Conservation (phyloP, 2,797 vertebrate genomes). For the Eulemur albifrons region DNA sequence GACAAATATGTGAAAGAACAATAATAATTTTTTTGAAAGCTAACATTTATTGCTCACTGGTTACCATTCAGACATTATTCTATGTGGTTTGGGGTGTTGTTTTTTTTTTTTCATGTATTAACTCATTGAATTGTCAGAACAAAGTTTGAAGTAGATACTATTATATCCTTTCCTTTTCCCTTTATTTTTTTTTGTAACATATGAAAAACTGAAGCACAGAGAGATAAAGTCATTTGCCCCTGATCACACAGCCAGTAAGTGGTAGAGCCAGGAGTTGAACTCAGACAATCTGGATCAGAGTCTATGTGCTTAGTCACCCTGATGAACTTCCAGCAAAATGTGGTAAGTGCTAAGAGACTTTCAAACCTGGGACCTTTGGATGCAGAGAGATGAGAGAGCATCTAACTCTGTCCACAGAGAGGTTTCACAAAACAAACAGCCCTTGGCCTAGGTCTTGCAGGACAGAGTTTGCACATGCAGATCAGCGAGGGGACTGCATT, state of each 20-base stretch:
- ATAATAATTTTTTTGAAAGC: background rate
- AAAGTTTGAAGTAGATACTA: background rate
- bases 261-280: background rate
- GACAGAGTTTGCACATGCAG: background rate
- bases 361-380: background rate
- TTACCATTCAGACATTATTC: background rate
- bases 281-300: background rate
- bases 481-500: background rate
- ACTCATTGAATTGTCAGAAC: background rate
- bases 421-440: background rate
- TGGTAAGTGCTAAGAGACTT: background rate
- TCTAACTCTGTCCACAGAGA: background rate
- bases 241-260: background rate
- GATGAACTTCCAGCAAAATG: background rate
- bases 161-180: background rate
- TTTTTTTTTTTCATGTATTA: background rate
- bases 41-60: background rate
- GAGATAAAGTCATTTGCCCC: background rate
- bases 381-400: background rate
- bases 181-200: background rate
- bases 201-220: background rate
- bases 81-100: background rate
- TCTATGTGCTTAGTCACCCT: background rate
- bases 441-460: background rate
- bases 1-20: background rate